These are phyloP conservation scores for Pycnomerus fuliginosus DNA, from an alignment of 2,888 invertebrate genomes.

Conservation along the genomic window DNA sequence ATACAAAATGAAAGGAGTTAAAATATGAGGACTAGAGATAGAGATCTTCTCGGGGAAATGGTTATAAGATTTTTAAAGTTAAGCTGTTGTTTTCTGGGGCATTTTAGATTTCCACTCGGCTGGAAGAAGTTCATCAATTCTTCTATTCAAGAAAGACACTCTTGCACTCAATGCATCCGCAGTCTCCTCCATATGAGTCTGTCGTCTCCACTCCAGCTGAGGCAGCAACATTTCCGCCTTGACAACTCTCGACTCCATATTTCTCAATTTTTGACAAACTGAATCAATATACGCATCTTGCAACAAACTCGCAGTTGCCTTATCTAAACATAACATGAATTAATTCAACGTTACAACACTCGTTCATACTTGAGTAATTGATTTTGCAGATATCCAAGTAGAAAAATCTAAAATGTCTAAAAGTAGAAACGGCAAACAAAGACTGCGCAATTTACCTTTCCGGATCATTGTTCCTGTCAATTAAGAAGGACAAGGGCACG, in stretches of 20 bases:
- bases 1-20: too few relatives aligned
- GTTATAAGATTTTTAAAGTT: too few relatives aligned
- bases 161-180: slow-evolving; percentile 51
- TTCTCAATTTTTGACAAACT: slow-evolving; percentile 52
- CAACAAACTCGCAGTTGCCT: slow-evolving; percentile 39
- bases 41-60: too few relatives aligned
- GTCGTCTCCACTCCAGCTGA: slow-evolving; percentile 50
- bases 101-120: slow-evolving; percentile 51
- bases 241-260: slow-evolving; percentile 52
- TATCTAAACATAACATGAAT: slow-evolving; percentile 26
- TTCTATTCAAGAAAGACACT: slow-evolving; percentile 53
- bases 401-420: slow-evolving; percentile 47
- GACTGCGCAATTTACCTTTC: slow-evolving; percentile 36
- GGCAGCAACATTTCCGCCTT: slow-evolving; percentile 51
- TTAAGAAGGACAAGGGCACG: slow-evolving; percentile 51
- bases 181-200: slow-evolving; percentile 53
- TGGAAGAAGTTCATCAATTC: slow-evolving; percentile 55
- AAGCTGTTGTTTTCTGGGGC: too few relatives aligned
- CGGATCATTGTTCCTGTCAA: slow-evolving; percentile 35
- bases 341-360: neutral
- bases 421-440: slow-evolving; percentile 7
- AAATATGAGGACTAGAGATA: too few relatives aligned
- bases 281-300: slow-evolving; percentile 55
- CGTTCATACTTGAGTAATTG: slow-evolving; percentile 52
- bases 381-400: slow-evolving; percentile 52